Conservation (phyloP, 2,888 invertebrate genomes). For the Hypselothyrea guttata region DNA sequence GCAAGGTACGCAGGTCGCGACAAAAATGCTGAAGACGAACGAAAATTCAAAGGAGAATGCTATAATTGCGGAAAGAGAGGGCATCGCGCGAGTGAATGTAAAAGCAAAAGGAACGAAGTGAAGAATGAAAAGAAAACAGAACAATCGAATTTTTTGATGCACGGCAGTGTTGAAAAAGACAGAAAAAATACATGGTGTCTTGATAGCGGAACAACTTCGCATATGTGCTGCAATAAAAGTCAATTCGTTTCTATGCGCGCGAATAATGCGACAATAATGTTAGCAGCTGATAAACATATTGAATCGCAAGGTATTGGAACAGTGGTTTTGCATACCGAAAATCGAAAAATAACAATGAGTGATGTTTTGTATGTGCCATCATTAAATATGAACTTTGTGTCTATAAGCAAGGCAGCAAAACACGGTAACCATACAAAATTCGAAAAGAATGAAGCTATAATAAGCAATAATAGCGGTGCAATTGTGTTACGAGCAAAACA, state of each 20-base stretch:
- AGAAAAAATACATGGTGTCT: too few species aligned
- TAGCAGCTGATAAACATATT: too few species aligned
- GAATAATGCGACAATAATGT: too few species aligned
- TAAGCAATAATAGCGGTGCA: too few species aligned
- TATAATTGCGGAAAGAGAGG: conserved; percentile 1
- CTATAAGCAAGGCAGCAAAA: conserved; percentile 1
- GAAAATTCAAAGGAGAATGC: conserved; percentile 1
- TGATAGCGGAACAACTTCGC: too few species aligned
- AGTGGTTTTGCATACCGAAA: too few species aligned
- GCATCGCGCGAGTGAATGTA: conserved; percentile 1
- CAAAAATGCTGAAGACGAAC: neutral
- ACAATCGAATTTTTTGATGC: conserved; percentile 3
- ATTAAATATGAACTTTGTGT: neutral
- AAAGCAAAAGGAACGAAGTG: neutral
- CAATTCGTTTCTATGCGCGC: too few species aligned
- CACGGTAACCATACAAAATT: neutral
- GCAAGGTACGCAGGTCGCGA: neutral
- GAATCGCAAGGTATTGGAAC: too few species aligned
- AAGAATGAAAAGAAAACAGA: neutral
- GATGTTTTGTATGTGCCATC: too few species aligned
- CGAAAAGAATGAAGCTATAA: neutral
- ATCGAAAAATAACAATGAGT: too few species aligned
- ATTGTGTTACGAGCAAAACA: too few species aligned
- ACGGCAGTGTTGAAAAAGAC: neutral
- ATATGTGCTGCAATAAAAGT: too few species aligned